phyloP scores from a whole-genome alignment of 1,140 invertebrate genomes.

The Lordiphosa clarofinis region DNA sequence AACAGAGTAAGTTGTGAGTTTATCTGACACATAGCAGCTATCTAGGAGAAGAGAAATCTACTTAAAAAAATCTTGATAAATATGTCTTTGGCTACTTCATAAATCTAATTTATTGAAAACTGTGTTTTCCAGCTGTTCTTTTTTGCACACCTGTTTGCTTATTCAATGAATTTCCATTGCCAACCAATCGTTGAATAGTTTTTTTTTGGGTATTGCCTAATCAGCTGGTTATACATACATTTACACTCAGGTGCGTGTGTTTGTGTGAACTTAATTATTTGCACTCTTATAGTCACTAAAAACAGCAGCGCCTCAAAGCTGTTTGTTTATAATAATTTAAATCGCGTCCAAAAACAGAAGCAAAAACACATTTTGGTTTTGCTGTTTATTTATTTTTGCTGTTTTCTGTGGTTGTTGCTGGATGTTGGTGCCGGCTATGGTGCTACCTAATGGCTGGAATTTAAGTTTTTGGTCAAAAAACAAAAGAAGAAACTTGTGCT shows the following conservation, averaged over 20 bases:
- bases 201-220: conserved; percentile 26
- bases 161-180: conserved; percentile 12
- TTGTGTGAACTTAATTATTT: conserved; percentile 41
- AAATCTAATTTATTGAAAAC: too few species aligned
- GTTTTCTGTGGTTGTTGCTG: conserved; percentile 16
- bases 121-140: too few species aligned
- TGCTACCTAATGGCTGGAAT: conserved; percentile 28
- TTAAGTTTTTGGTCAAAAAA: conserved; percentile 25
- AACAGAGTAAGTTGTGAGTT: too few species aligned
- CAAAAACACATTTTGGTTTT: conserved; percentile 13
- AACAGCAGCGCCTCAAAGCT: conserved; percentile 28
- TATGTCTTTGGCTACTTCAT: too few species aligned
- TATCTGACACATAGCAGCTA: too few species aligned
- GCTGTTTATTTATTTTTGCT: conserved; percentile 40
- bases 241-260: conserved; percentile 11
- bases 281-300: conserved; percentile 45
- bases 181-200: conserved; percentile 9
- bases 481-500: conserved; percentile 22
- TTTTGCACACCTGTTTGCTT: conserved; percentile 26
- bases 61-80: too few species aligned
- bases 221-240: conserved; percentile 40
- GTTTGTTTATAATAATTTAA: conserved; percentile 56
- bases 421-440: not conserved
- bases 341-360: conserved; percentile 24
- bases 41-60: too few species aligned